These are phyloP conservation scores for Crepidodera aurea DNA, from an alignment of 2,888 invertebrate genomes.

Conservation along the genomic window DNA sequence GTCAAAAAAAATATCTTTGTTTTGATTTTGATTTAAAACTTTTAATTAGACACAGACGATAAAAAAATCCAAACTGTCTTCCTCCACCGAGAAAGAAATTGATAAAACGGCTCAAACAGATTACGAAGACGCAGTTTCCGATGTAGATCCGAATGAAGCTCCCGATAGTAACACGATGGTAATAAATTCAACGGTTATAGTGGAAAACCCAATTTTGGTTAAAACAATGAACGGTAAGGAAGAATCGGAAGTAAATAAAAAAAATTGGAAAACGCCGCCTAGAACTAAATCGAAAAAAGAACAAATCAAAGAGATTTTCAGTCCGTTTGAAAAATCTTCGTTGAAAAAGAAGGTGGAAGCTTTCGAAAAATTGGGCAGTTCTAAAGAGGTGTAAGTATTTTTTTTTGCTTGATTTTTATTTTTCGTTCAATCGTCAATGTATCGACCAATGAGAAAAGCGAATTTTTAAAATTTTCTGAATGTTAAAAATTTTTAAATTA, in stretches of 20 bases:
- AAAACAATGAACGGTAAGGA: neutral
- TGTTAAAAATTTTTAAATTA: no score
- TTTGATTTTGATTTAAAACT: no score
- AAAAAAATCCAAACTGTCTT: constrained; percentile 16
- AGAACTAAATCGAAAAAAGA: constrained; percentile 35
- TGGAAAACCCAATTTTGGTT: constrained; percentile 37
- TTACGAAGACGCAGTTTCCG: constrained; percentile 61
- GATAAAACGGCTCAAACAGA: constrained; percentile 52
- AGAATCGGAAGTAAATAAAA: constrained; percentile 4
- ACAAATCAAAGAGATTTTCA: constrained; percentile 57
- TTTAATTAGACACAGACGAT: neutral
- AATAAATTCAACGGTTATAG: constrained; percentile 40
- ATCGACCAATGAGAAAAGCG: no score
- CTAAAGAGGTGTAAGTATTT: constrained; percentile 37
- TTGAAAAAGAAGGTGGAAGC: constrained; percentile 70
- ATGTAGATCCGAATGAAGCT: constrained; percentile 37
- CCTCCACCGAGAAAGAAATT: constrained; percentile 24
- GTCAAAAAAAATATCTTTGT: no score
- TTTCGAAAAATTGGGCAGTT: constrained; percentile 62
- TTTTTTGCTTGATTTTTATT: no score
- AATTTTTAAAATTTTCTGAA: no score
- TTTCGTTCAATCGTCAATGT: no score
- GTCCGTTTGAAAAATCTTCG: constrained; percentile 68
- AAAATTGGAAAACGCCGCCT: constrained; percentile 38
- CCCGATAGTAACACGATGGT: constrained; percentile 12